Percentiles rank a stretch among this genome's conserved stretches.
phyloP scores from a whole-genome alignment of 2,888 invertebrate species.

The Merodon equestris region DNA sequence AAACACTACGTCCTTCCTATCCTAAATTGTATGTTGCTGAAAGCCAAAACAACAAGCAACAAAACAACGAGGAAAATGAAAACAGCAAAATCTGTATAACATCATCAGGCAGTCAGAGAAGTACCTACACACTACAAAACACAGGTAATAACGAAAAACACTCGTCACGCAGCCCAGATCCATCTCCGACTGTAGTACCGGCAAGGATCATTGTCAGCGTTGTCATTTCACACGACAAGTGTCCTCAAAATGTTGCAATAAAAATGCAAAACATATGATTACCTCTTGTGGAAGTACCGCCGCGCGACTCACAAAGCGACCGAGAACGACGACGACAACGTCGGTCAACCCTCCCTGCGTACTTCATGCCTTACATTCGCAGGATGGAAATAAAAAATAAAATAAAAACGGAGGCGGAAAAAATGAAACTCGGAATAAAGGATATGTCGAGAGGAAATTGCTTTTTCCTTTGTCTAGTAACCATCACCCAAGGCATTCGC shows the following conservation, averaged over 20 bases:
- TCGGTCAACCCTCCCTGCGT: too few relatives aligned
- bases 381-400: neutral
- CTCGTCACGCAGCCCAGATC: constrained; percentile 49
- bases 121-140: constrained; percentile 45
- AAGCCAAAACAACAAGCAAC: constrained; percentile 13
- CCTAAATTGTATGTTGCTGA: neutral
- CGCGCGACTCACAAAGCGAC: constrained; percentile 31
- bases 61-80: constrained; percentile 5
- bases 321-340: constrained; percentile 3
- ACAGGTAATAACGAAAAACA: constrained; percentile 66
- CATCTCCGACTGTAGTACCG: constrained; percentile 12
- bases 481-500: constrained; percentile 60
- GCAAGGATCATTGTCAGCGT: constrained; percentile 58
- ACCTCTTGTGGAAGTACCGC: constrained; percentile 54
- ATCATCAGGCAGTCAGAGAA: constrained; percentile 52
- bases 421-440: constrained; percentile 36
- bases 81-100: constrained; percentile 38
- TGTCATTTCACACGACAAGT: constrained; percentile 67
- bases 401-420: neutral
- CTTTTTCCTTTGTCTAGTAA: constrained; percentile 68
- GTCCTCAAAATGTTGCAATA: constrained; percentile 68
- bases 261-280: constrained; percentile 69
- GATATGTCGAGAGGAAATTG: constrained; percentile 64
- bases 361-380: too few relatives aligned
- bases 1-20: constrained; percentile 14